These are phyloP conservation scores for Drosophila multiciliata DNA, from an alignment of 2,888 invertebrate species.

Conservation along the genomic window DNA sequence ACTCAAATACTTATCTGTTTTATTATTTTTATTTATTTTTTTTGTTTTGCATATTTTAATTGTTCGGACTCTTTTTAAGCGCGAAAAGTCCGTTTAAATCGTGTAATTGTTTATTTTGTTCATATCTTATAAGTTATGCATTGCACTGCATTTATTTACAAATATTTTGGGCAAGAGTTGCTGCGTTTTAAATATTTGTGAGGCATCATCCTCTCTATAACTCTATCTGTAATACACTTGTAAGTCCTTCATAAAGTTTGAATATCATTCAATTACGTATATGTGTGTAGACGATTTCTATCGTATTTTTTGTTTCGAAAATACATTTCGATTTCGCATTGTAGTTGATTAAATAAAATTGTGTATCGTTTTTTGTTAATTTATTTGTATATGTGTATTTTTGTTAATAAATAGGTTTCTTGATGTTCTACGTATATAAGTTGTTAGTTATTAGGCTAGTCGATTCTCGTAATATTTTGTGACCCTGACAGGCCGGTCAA, in stretches of 20 bases:
- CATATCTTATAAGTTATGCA: conserved; percentile 43
- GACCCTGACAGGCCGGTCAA: conserved; percentile 51
- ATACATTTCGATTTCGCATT: conserved; percentile 13
- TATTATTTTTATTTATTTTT: neutral
- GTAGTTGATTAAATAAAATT: conserved; percentile 50
- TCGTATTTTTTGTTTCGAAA: conserved; percentile 33
- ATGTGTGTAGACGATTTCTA: conserved; percentile 44
- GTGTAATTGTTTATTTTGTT: conserved; percentile 16
- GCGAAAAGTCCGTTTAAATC: conserved; percentile 24
- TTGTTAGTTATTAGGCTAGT: conserved; percentile 56
- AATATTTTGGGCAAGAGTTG: conserved; percentile 33
- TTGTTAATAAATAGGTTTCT: conserved; percentile 66
- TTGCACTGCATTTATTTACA: conserved; percentile 57
- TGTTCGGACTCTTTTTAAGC: conserved; percentile 25
- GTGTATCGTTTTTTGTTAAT: conserved; percentile 34
- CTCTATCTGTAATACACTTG: conserved; percentile 30
- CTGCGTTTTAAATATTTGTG: conserved; percentile 20
- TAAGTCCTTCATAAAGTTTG: conserved; percentile 57
- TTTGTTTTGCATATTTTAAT: conserved; percentile 19
- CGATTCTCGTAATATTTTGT: conserved; percentile 46
- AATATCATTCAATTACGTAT: conserved; percentile 82
- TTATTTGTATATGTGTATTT: conserved; percentile 38
- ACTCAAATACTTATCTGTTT: conserved; percentile 32
- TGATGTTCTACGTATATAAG: conserved; percentile 65
- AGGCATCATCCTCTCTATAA: conserved; percentile 5